These are phyloP conservation scores for Emydocephalus ijimae DNA, from an alignment of 2,113 vertebrate species.

Conservation along the genomic window DNA sequence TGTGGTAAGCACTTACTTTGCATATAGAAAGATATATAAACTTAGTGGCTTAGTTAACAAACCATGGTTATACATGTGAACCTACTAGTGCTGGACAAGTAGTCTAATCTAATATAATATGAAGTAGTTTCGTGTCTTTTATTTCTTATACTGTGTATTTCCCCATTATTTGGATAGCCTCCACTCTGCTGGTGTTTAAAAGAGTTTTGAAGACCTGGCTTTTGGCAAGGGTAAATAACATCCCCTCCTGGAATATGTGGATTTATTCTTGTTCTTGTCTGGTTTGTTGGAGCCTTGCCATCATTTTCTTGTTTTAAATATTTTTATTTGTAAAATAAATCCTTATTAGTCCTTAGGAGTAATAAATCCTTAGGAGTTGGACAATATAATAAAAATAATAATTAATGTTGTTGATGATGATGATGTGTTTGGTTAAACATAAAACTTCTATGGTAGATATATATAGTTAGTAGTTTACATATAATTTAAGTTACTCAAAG, in stretches of 20 bases:
- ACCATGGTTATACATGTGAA: neutral
- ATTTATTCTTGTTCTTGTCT: neutral
- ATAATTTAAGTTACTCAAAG: neutral
- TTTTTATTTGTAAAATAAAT: neutral
- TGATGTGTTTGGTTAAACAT: neutral
- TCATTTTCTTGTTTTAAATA: neutral
- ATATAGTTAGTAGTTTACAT: neutral
- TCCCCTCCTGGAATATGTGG: neutral
- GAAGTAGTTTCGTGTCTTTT: neutral
- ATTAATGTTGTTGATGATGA: neutral
- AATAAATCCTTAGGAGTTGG: neutral
- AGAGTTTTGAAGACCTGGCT: neutral
- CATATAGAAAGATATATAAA: neutral
- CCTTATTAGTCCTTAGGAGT: neutral
- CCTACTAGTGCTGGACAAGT: neutral
- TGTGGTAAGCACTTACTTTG: neutral
- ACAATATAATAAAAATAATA: neutral
- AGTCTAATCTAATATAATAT: neutral
- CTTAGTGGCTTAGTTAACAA: neutral
- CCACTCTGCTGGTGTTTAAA: neutral
- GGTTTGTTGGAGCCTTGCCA: neutral
- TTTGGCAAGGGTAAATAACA: neutral
- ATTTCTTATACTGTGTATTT: neutral
- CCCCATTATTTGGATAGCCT: neutral
- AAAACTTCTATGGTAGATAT: neutral